Evolutionary conservation across 1,140 invertebrate species (phyloP).

Genomic region (Atta colombica): DNA sequence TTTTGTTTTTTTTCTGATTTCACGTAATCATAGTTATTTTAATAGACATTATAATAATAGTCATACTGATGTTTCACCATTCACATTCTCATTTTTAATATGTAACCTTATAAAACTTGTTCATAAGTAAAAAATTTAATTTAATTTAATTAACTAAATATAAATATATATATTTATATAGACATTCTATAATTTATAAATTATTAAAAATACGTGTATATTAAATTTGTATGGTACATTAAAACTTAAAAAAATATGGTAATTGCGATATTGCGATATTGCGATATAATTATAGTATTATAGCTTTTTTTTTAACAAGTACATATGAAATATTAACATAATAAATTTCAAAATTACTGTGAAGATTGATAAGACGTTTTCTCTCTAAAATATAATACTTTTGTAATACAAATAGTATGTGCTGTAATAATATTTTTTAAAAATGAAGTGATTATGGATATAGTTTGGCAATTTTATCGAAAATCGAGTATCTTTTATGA

Average conservation of each 20-base stretch:
- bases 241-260: background rate
- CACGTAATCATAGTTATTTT: too few species aligned
- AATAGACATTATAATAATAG: too few species aligned
- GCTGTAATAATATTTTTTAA: background rate
- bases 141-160: too few species aligned
- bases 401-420: conserved; percentile 3
- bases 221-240: background rate
- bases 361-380: background rate
- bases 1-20: too few species aligned
- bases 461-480: conserved; percentile 29
- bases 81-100: too few species aligned
- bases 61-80: too few species aligned
- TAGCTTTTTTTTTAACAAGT: background rate
- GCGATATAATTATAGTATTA: background rate
- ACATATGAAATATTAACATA: background rate
- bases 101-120: too few species aligned
- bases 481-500: conserved; percentile 22
- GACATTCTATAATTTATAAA: background rate
- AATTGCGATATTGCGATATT: background rate
- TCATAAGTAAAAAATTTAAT: too few species aligned
- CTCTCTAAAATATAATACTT: background rate
- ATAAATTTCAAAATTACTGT: background rate
- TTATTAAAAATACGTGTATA: background rate
- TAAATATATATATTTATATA: background rate
- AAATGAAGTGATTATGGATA: background rate